Conservation (phyloP, 2,888 invertebrate species). For the Phania funesta region DNA sequence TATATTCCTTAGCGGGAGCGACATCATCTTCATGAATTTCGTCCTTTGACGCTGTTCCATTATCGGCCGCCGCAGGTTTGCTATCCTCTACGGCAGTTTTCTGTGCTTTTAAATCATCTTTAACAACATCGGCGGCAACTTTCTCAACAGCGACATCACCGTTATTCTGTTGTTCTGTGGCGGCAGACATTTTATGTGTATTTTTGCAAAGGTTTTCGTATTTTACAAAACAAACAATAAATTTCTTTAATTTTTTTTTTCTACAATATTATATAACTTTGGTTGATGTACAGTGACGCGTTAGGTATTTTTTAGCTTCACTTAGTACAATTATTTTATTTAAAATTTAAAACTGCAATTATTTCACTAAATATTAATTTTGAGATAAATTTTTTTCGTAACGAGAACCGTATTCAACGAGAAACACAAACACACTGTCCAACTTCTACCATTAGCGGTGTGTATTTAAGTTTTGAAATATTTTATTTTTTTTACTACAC, state of each 20-base stretch:
- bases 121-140: slow-evolving; percentile 81
- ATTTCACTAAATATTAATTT: slow-evolving; percentile 27
- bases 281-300: slow-evolving; percentile 53
- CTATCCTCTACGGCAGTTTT: slow-evolving; percentile 73
- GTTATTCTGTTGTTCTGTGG: slow-evolving; percentile 85
- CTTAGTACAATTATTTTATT: slow-evolving; percentile 69
- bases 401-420: slow-evolving; percentile 75
- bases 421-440: slow-evolving; percentile 77
- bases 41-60: slow-evolving; percentile 75
- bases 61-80: slow-evolving; percentile 74
- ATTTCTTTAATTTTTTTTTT: slow-evolving; percentile 56
- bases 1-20: slow-evolving; percentile 86
- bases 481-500: slow-evolving; percentile 54
- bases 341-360: slow-evolving; percentile 67
- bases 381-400: slow-evolving; percentile 24
- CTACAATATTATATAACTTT: slow-evolving; percentile 75
- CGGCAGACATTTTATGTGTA: slow-evolving; percentile 84
- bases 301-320: slow-evolving; percentile 50
- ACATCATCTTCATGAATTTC: slow-evolving; percentile 73
- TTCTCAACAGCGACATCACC: slow-evolving; percentile 88
- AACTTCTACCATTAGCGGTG: slow-evolving; percentile 72
- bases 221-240: slow-evolving; percentile 49
- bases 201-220: slow-evolving; percentile 60
- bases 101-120: slow-evolving; percentile 80
- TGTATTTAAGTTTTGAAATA: slow-evolving; percentile 75